A percentile compares a stretch with the other conserved stretches of the same genome.
These are phyloP conservation scores for Labrus mixtus DNA, from an alignment of 2,113 vertebrate genomes.

Conservation along the genomic window DNA sequence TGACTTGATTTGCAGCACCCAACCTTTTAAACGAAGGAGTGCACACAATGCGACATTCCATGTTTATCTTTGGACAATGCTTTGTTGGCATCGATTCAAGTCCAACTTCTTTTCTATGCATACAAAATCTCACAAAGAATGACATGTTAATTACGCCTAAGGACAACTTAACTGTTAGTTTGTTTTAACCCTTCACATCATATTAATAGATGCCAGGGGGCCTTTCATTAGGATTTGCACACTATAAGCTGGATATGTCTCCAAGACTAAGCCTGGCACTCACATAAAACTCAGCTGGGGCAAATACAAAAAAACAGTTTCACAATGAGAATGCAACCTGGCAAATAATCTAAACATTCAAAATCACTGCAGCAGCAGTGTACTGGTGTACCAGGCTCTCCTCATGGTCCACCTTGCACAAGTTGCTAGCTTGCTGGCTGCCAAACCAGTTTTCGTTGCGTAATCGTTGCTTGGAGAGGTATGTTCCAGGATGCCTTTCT, in stretches of 20 bases:
- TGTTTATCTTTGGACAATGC: not conserved
- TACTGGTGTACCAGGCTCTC: conserved; percentile 51
- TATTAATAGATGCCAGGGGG: conserved; percentile 11
- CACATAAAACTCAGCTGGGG: not conserved
- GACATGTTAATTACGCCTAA: not conserved
- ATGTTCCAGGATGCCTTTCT: conserved; percentile 39
- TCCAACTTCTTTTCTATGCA: not conserved
- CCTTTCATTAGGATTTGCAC: not conserved
- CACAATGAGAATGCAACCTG: not conserved
- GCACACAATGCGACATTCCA: not conserved
- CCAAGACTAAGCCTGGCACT: conserved; percentile 36
- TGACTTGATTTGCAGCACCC: conserved; percentile 6
- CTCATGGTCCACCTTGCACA: conserved; percentile 57
- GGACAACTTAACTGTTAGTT: not conserved
- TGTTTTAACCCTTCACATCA: conserved; percentile 28
- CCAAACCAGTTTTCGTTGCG: conserved; percentile 76
- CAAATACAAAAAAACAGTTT: not conserved
- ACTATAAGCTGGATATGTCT: not conserved
- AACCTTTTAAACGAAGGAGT: conserved; percentile 14
- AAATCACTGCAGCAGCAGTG: not conserved
- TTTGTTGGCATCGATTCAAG: not conserved
- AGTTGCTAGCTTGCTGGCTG: conserved; percentile 51
- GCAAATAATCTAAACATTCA: conserved; percentile 12
- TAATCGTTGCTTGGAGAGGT: conserved; percentile 46
- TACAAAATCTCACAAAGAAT: too few relatives aligned